phyloP scores from a whole-genome alignment of 2,797 vertebrate species.

The Peromyscus melanophrys region DNA sequence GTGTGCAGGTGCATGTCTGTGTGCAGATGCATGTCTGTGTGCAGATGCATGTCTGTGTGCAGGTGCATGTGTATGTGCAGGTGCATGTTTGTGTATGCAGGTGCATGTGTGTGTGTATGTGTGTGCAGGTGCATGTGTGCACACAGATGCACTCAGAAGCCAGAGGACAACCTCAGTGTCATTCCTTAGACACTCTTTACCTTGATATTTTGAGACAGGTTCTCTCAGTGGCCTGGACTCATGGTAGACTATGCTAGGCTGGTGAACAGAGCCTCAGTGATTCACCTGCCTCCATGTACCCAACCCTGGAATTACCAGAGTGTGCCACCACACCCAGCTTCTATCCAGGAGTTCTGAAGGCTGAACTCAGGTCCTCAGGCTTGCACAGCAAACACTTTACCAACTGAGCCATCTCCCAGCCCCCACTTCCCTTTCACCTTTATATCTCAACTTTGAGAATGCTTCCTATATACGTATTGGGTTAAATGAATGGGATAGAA shows the following conservation, averaged over 20 bases:
- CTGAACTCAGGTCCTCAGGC: not conserved
- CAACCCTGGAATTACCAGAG: not conserved
- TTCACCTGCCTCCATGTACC: not conserved
- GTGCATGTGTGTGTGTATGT: accelerated
- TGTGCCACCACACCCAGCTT: not conserved
- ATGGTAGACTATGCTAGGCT: not conserved
- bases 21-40: not conserved
- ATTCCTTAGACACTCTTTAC: not conserved
- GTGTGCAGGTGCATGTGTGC: not conserved
- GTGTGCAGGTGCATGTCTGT: no score
- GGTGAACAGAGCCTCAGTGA: not conserved
- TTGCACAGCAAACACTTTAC: not conserved
- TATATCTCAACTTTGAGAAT: not conserved
- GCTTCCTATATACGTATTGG: conserved; percentile 22
- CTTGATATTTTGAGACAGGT: not conserved
- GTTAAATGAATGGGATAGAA: not conserved
- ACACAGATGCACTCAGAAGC: not conserved
- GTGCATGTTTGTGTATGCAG: not conserved
- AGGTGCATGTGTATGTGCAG: accelerated
- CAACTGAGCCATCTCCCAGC: not conserved
- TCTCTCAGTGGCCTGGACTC: not conserved
- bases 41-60: accelerated
- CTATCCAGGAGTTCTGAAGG: no score
- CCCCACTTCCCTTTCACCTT: not conserved
- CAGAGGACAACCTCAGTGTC: not conserved